Evolutionary conservation across 2,113 vertebrate genomes (phyloP).

Genomic region (Bothrops jararaca): DNA sequence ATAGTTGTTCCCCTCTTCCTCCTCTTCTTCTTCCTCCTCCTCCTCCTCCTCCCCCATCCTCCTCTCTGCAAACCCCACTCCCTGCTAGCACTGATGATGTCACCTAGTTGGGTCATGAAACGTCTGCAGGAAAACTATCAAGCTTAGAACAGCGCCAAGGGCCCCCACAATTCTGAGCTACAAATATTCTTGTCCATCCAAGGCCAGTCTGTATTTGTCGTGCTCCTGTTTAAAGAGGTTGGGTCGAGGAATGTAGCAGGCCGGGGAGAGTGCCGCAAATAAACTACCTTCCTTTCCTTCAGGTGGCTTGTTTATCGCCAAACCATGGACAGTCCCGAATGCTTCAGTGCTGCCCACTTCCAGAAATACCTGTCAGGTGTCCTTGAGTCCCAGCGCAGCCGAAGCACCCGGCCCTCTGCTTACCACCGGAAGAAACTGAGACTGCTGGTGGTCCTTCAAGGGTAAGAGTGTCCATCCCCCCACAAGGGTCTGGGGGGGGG

Average conservation of each 20-base stretch:
- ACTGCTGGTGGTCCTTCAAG: slow-evolving; percentile 85
- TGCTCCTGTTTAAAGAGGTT: neutral
- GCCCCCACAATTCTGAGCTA: no score
- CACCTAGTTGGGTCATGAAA: neutral
- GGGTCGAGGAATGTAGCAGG: neutral
- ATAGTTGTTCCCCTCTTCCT: no score
- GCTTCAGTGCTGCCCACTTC: slow-evolving; percentile 85
- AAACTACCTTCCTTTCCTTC: neutral
- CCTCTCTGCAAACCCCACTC: no score
- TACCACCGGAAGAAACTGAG: slow-evolving; percentile 66
- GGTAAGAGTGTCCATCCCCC: slow-evolving; percentile 68
- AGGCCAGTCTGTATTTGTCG: neutral
- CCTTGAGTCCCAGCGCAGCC: slow-evolving; percentile 75
- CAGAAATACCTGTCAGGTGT: slow-evolving; percentile 82
- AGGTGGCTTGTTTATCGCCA: slow-evolving; percentile 90
- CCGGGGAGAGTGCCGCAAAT: neutral
- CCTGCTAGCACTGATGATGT: no score
- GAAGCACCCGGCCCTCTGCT: slow-evolving; percentile 41
- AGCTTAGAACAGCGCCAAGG: no score
- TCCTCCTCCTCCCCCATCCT: no score
- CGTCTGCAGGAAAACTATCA: neutral
- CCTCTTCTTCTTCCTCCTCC: no score
- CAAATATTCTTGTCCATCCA: neutral
- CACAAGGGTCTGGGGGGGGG: no score
- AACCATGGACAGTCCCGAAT: slow-evolving; percentile 74